A percentile compares a stretch with the other conserved stretches of the same genome.
Conservation (phyloP, 1,140 invertebrate species). For the Steinernema khuongi region DNA sequence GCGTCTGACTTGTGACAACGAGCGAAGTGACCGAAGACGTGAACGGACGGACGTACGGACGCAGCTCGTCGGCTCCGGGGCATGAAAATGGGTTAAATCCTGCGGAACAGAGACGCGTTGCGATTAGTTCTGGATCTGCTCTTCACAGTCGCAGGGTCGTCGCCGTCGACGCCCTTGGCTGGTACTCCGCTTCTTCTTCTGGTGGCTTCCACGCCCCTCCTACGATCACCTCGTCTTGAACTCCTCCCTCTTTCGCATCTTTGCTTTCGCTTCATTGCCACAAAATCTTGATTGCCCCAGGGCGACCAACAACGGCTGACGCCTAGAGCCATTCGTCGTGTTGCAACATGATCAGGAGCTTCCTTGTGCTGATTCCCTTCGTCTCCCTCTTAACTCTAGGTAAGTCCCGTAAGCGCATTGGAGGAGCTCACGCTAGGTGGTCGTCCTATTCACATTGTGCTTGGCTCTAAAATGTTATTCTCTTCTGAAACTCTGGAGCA, state of each 20-base stretch:
- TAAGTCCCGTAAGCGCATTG: background rate
- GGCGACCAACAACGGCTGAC: background rate
- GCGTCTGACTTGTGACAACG: background rate
- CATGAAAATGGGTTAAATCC: slow-evolving; percentile 10
- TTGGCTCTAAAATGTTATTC: too few relatives aligned
- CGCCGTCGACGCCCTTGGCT: background rate
- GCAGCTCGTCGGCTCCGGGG: background rate
- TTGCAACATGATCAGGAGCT: background rate
- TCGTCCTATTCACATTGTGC: too few relatives aligned
- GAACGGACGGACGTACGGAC: background rate
- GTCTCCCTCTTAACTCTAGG: background rate
- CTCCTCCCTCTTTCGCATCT: slow-evolving; percentile 11
- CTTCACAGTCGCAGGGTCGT: slow-evolving; percentile 9
- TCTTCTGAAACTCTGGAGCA: background rate
- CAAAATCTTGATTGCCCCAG: slow-evolving; percentile 10
- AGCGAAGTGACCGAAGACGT: background rate
- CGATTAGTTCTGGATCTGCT: slow-evolving; percentile 11
- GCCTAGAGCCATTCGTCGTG: background rate
- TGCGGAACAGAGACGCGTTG: slow-evolving; percentile 14
- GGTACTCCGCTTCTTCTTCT: background rate
- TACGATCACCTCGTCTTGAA: background rate
- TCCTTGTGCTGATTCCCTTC: background rate
- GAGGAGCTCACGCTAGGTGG: background rate
- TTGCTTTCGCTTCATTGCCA: background rate
- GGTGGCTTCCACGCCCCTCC: background rate